A percentile compares a stretch with the other conserved stretches of the same genome.
phyloP scores from a whole-genome alignment of 2,888 invertebrate species.

The Pristionchus mayeri region DNA sequence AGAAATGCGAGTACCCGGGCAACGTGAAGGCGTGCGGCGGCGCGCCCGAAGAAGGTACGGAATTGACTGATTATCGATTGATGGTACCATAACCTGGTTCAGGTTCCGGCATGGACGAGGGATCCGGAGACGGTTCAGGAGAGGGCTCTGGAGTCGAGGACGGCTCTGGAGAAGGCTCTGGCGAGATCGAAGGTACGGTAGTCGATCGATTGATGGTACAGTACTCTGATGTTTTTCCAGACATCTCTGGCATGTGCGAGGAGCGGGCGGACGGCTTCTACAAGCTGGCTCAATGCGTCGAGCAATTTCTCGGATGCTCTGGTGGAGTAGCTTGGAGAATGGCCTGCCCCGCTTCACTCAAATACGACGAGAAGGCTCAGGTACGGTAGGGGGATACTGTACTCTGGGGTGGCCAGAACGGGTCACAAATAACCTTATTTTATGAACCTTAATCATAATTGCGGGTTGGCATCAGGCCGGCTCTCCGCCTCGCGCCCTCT shows the following conservation, averaged over 20 bases:
- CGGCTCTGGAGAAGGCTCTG: conserved; percentile 43
- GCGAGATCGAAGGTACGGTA: conserved; percentile 33
- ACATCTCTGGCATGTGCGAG: background rate
- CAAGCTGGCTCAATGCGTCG: background rate
- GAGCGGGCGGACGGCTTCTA: conserved; percentile 41
- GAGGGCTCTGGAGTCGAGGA: conserved; percentile 24
- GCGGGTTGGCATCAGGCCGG: too few relatives aligned
- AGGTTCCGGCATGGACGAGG: background rate
- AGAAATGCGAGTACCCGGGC: conserved; percentile 45
- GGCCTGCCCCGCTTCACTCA: too few relatives aligned
- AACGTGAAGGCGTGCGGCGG: conserved; percentile 46
- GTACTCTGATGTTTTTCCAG: too few relatives aligned
- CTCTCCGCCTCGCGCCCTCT: too few relatives aligned
- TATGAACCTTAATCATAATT: too few relatives aligned
- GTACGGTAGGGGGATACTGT: background rate
- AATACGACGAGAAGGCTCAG: too few relatives aligned
- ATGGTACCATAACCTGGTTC: too few relatives aligned
- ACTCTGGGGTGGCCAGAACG: too few relatives aligned
- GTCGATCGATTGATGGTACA: background rate
- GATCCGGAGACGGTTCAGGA: conserved; percentile 15
- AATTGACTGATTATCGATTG: background rate
- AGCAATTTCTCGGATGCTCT: conserved; percentile 37
- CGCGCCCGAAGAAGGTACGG: conserved; percentile 35
- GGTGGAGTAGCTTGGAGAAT: background rate
- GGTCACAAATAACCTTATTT: too few relatives aligned